These are phyloP conservation scores for Apodemia mormo DNA, from an alignment of 2,888 invertebrate genomes.

Conservation along the genomic window DNA sequence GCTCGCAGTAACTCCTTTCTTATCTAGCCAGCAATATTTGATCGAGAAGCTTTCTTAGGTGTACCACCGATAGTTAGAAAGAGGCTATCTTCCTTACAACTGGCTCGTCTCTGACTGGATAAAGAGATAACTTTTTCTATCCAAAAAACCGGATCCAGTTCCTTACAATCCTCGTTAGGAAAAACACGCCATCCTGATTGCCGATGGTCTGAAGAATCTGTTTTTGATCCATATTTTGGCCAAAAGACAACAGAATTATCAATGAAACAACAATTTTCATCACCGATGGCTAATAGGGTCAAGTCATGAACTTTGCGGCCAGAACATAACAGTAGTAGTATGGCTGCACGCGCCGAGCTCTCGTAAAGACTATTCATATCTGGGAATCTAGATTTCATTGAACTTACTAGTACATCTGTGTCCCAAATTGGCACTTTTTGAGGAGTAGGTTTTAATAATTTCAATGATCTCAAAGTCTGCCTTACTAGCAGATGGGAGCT, in stretches of 20 bases:
- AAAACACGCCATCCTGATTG: conserved; percentile 21
- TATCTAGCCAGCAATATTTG: conserved; percentile 13
- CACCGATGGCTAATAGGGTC: conserved; percentile 7
- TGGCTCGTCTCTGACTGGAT: not conserved
- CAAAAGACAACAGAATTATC: conserved; percentile 19
- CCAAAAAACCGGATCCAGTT: not conserved
- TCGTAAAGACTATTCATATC: conserved; percentile 14
- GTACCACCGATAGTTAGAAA: not conserved
- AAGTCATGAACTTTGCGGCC: conserved; percentile 21
- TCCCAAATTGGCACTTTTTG: conserved; percentile 20
- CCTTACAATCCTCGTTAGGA: not conserved
- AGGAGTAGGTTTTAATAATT: not conserved
- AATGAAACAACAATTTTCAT: not conserved
- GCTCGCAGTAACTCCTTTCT: not conserved
- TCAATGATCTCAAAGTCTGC: conserved; percentile 17
- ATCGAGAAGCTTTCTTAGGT: conserved; percentile 1
- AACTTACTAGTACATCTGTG: not conserved
- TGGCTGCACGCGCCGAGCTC: not conserved
- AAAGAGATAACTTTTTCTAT: not conserved
- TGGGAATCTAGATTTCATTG: not conserved
- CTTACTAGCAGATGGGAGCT: conserved; percentile 20
- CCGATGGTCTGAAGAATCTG: not conserved
- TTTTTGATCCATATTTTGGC: conserved; percentile 24
- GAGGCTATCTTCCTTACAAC: not conserved
- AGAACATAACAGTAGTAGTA: conserved; percentile 20